These are phyloP conservation scores for Chaitophorus viminalis DNA, from an alignment of 2,888 invertebrate species.

Conservation along the genomic window DNA sequence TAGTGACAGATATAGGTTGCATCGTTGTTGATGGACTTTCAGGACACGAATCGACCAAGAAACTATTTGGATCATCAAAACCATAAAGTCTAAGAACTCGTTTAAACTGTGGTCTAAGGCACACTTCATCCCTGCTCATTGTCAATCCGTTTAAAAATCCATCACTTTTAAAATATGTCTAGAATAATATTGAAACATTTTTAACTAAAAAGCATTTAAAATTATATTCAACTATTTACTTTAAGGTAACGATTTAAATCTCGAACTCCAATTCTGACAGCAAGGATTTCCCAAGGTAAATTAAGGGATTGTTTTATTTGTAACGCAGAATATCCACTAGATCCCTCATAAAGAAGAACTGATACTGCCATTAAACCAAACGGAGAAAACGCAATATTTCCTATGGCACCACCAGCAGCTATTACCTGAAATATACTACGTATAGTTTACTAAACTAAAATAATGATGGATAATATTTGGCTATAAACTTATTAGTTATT, in stretches of 20 bases:
- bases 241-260: constrained; percentile 84
- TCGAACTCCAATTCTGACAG: constrained; percentile 81
- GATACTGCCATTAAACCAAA: constrained; percentile 84
- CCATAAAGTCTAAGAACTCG: constrained; percentile 81
- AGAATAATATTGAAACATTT: constrained; percentile 65
- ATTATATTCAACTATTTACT: constrained; percentile 70
- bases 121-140: constrained; percentile 81
- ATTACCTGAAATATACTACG: constrained; percentile 65
- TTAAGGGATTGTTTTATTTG: constrained; percentile 78
- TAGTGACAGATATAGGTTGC: constrained; percentile 54
- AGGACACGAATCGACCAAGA: constrained; percentile 61
- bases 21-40: constrained; percentile 63
- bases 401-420: constrained; percentile 63
- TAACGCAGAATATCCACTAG: constrained; percentile 77
- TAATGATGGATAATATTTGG: background rate
- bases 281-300: constrained; percentile 78
- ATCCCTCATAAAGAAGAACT: constrained; percentile 82
- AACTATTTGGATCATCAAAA: constrained; percentile 74
- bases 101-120: constrained; percentile 79
- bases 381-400: constrained; percentile 85
- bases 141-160: constrained; percentile 85
- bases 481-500: too few species aligned
- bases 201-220: background rate
- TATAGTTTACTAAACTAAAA: background rate
- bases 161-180: constrained; percentile 86